Evolutionary conservation across 1,140 invertebrate species (phyloP), one percentile per base, ranked within the genome.

Genomic region (Helicoverpa zea): DNA sequence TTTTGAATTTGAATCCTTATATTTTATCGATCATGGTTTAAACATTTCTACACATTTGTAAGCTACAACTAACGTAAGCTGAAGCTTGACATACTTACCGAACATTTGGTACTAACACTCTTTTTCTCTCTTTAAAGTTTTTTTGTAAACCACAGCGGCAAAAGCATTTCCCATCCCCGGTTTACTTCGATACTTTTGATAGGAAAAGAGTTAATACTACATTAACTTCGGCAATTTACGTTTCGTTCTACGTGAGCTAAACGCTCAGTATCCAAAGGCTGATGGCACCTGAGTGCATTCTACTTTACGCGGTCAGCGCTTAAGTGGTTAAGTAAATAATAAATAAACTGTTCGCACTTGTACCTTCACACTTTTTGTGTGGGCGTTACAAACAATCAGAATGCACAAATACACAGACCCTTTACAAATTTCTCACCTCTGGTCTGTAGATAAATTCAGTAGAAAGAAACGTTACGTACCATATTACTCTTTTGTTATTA

Each of bases 261-360:
- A 47, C 43, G 63, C 47, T 66, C 43, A 43, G 43, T 66, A 64
- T 47, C 63, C 18, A 3, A 0, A 14, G 9, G 63, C 63, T 66
- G 49, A 66, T 66, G 63, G 63, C n/a, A 66, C 43, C 63, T 66
- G 43, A 66, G 63, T 66, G 63, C 63, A 66, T 66, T 47, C 63
- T 18, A 66, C 43, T 66, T 66, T 49, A 66, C 16, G 61, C 63
- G 63, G 63, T 66, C 63, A 66, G n/a, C 63, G 35, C 63, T 66
- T 66, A 29, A 59, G 58, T 59, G 29, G 58, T 64, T 43, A 43
- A 43, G 61, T 35, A 64, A 16, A 35, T 43, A 43, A 64, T 64
- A 64, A 64, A 64, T 66, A 66, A 66, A 18, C 35, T 11, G 43
- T 49, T 66, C 63, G 47, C 63, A 66, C 43, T 49, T 66, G 30